These are phyloP conservation scores for Myotis findleyi DNA, from an alignment of 2,797 vertebrate genomes.

Conservation along the genomic window DNA sequence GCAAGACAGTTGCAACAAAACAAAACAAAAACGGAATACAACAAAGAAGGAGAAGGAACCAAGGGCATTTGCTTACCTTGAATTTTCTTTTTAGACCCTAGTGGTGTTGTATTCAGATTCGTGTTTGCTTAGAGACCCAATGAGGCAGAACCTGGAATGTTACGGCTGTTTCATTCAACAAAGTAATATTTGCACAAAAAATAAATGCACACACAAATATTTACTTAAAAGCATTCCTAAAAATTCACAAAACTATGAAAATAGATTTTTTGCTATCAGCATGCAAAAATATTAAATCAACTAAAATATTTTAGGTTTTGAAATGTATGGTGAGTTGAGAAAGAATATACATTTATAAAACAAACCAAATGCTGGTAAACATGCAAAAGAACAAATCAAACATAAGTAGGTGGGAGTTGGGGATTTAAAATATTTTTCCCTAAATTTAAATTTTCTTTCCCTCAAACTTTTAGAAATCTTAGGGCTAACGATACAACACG, in stretches of 20 bases:
- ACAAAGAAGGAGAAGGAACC: slow-evolving; percentile 62
- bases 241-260: slow-evolving; percentile 81
- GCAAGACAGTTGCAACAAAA: slow-evolving; percentile 69
- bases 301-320: slow-evolving; percentile 61
- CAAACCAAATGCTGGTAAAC: slow-evolving; percentile 71
- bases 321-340: slow-evolving; percentile 24
- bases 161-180: slow-evolving; percentile 98
- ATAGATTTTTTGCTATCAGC: slow-evolving; percentile 72
- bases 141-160: slow-evolving; percentile 99
- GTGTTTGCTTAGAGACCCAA: slow-evolving; percentile 99
- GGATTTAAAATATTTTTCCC: slow-evolving; percentile 75
- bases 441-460: slow-evolving; percentile 71
- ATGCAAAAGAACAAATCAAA: slow-evolving; percentile 84
- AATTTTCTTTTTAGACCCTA: slow-evolving; percentile 97
- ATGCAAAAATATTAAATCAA: slow-evolving; percentile 88
- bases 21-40: slow-evolving; percentile 74
- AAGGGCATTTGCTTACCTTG: slow-evolving; percentile 94
- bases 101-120: slow-evolving; percentile 99
- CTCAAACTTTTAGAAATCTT: slow-evolving; percentile 84
- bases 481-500: slow-evolving; percentile 79
- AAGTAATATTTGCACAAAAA: slow-evolving; percentile 92
- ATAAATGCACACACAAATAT: slow-evolving; percentile 88
- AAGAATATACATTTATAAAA: slow-evolving; percentile 81
- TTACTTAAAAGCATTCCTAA: slow-evolving; percentile 84
- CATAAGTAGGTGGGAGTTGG: slow-evolving; percentile 64